A percentile compares a stretch with the other conserved stretches of the same genome.
These are phyloP conservation scores for Drosophila putrida DNA, from an alignment of 2,888 invertebrate genomes.

Conservation along the genomic window DNA sequence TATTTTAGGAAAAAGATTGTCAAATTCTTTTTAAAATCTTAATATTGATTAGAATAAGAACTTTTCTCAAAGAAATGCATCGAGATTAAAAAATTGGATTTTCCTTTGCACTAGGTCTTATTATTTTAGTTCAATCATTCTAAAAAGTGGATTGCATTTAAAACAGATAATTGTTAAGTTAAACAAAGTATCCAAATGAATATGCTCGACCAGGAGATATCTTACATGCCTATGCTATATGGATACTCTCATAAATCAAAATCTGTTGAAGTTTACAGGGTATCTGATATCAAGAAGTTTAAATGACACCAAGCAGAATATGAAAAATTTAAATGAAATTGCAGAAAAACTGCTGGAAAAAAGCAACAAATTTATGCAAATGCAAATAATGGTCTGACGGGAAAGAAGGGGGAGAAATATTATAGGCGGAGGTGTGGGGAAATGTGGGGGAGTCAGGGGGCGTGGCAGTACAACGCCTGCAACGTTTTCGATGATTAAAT, in stretches of 20 bases:
- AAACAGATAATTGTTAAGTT: too few relatives aligned
- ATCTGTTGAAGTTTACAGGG: not conserved
- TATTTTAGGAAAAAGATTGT: too few relatives aligned
- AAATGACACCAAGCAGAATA: constrained; percentile 9
- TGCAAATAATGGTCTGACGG: constrained; percentile 53
- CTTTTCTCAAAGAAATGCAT: too few relatives aligned
- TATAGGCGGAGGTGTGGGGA: not conserved
- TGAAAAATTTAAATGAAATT: constrained; percentile 41
- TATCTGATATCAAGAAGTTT: not conserved
- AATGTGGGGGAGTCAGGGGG: constrained; percentile 14
- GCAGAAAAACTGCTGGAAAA: constrained; percentile 20
- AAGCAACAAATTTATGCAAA: constrained; percentile 36
- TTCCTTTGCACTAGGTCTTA: too few relatives aligned
- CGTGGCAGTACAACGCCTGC: constrained; percentile 56
- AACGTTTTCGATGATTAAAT: constrained; percentile 82
- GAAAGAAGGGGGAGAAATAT: not conserved
- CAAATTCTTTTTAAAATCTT: not conserved
- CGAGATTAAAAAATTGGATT: too few relatives aligned
- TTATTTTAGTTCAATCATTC: too few relatives aligned
- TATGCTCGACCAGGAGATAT: too few relatives aligned
- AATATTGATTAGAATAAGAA: too few relatives aligned
- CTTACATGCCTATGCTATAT: too few relatives aligned
- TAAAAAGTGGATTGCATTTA: too few relatives aligned
- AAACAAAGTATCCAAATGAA: too few relatives aligned
- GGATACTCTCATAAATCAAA: too few relatives aligned